A percentile compares a stretch with the other conserved stretches of the same genome.
phyloP scores from a whole-genome alignment of 2,113 vertebrate species.

The Ophiodon elongatus region DNA sequence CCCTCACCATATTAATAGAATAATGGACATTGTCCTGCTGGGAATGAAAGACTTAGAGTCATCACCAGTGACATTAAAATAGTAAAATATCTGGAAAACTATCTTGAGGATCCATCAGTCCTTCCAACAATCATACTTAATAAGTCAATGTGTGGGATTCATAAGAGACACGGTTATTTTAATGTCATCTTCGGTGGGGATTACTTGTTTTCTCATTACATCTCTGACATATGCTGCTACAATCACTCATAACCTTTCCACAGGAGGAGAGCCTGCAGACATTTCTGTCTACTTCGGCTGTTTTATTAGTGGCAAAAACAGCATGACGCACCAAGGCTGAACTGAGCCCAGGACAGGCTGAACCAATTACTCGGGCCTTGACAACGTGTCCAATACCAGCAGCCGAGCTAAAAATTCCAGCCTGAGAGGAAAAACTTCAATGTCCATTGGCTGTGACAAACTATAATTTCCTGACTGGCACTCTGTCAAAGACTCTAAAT shows the following conservation, averaged over 20 bases:
- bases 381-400: slow-evolving; percentile 71
- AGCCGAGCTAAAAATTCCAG: slow-evolving; percentile 70
- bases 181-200: background rate
- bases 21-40: background rate
- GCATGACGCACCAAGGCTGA: slow-evolving; percentile 60
- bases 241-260: slow-evolving; percentile 26
- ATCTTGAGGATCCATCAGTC: background rate
- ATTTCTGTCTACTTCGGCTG: slow-evolving; percentile 61
- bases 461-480: slow-evolving; percentile 63
- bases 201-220: slow-evolving; percentile 15
- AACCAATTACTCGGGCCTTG: slow-evolving; percentile 74
- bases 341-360: slow-evolving; percentile 68
- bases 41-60: background rate
- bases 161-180: background rate
- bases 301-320: slow-evolving; percentile 69
- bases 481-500: slow-evolving; percentile 45
- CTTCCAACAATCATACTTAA: background rate
- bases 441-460: slow-evolving; percentile 55
- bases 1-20: background rate
- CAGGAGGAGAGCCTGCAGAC: slow-evolving; percentile 16
- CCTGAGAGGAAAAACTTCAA: slow-evolving; percentile 42
- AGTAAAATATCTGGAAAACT: background rate
- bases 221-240: slow-evolving; percentile 41
- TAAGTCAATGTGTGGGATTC: background rate
- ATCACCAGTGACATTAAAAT: background rate